A percentile compares a stretch with the other conserved stretches of the same genome.
phyloP scores from a whole-genome alignment of 2,113 vertebrate species.

The Tragelaphus strepsiceros region DNA sequence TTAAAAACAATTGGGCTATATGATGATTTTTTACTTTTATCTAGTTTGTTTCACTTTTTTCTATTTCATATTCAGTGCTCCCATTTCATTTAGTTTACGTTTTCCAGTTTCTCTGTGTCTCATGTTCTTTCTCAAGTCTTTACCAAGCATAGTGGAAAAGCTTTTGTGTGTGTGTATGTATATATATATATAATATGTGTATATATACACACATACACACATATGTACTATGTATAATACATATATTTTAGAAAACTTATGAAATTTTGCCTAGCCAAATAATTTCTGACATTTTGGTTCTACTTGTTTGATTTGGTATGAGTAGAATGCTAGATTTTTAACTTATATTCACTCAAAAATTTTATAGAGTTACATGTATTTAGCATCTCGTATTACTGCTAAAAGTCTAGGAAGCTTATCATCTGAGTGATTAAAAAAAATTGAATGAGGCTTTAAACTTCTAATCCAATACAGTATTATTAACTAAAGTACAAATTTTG shows the following conservation, averaged over 20 bases:
- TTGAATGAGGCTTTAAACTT: neutral
- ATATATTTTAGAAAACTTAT: neutral
- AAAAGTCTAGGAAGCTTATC: neutral
- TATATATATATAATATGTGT: too few relatives aligned
- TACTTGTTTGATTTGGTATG: neutral
- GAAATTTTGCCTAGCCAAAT: neutral
- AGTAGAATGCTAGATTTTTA: neutral
- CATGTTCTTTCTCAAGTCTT: too few relatives aligned
- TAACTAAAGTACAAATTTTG: neutral
- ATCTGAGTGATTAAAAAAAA: neutral
- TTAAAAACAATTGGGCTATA: neutral
- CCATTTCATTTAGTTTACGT: neutral
- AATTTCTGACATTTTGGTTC: neutral
- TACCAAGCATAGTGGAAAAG: too few relatives aligned
- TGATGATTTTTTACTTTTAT: neutral
- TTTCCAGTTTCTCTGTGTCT: neutral
- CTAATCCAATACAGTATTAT: neutral
- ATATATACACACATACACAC: fast-evolving
- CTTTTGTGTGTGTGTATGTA: too few relatives aligned
- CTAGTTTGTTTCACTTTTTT: neutral
- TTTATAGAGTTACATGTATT: neutral
- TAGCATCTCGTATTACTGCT: neutral
- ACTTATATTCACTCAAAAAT: neutral
- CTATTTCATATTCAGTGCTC: neutral
- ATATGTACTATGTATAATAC: neutral